Conservation (phyloP, 2,888 invertebrate genomes). For the Meganola albula region DNA sequence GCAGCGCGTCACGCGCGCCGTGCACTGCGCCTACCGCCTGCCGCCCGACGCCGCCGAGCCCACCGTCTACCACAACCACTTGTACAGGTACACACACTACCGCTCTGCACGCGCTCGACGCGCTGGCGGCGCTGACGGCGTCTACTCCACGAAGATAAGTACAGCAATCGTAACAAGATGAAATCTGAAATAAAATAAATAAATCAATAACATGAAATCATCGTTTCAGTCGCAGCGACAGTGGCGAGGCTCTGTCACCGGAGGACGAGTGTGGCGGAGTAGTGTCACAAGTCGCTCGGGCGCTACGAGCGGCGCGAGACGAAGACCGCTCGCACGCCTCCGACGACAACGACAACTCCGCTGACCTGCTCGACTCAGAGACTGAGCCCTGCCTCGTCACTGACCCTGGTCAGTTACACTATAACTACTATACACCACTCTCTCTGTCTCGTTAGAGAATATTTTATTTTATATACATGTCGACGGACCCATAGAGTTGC, state of each 20-base stretch:
- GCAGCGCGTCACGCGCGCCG: slow-evolving; percentile 80
- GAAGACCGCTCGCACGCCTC: slow-evolving; percentile 60
- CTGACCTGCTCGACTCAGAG: slow-evolving; percentile 88
- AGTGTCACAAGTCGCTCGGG: slow-evolving; percentile 84
- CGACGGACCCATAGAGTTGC: too few species aligned
- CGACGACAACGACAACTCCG: slow-evolving; percentile 83
- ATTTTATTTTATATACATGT: too few species aligned
- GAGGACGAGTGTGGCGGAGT: slow-evolving; percentile 68
- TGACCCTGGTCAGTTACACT: slow-evolving; percentile 80
- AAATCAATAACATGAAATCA: too few species aligned
- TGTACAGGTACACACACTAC: slow-evolving; percentile 6
- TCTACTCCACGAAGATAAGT: too few species aligned
- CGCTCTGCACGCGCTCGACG: background rate
- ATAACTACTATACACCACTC: too few species aligned
- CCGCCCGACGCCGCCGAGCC: slow-evolving; percentile 87
- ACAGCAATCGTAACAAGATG: too few species aligned
- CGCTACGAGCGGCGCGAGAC: slow-evolving; percentile 53
- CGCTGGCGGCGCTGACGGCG: background rate
- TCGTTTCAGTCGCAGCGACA: slow-evolving; percentile 83
- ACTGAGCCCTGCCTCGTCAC: slow-evolving; percentile 90
- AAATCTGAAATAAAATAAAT: too few species aligned
- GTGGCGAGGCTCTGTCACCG: slow-evolving; percentile 83
- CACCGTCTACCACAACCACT: slow-evolving; percentile 86
- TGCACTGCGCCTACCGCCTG: slow-evolving; percentile 83
- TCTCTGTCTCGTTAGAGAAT: too few species aligned